Evolutionary conservation across 92 coral and sea anemone genomes (phyloP).

Genomic region (Porites evermanni): DNA sequence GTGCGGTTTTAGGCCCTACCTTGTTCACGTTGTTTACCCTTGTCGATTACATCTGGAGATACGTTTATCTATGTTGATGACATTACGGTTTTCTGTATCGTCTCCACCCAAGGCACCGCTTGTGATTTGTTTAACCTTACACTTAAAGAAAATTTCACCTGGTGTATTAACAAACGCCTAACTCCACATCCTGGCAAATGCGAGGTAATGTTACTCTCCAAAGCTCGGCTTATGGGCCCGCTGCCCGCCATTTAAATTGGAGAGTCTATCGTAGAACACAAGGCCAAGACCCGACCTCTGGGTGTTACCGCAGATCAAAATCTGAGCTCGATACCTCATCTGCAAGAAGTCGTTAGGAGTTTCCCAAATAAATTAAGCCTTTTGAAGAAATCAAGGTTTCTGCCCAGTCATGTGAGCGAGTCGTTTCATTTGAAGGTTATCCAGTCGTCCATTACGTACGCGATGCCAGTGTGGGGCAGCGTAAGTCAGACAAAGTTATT

Average conservation of each 20-base stretch:
- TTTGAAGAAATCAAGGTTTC: constrained; percentile 14
- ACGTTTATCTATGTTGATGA: not conserved
- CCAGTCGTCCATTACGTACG: not conserved
- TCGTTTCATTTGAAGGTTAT: not conserved
- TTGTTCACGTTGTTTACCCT: too few relatives aligned
- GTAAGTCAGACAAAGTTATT: not conserved
- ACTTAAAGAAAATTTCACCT: not conserved
- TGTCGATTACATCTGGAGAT: not conserved
- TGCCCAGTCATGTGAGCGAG: constrained; percentile 8
- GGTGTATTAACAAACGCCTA: not conserved
- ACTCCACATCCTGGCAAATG: constrained; percentile 11
- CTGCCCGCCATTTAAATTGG: constrained; percentile 12
- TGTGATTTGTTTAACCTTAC: not conserved
- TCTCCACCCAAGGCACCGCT: not conserved
- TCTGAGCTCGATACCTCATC: constrained; percentile 19
- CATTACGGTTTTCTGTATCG: not conserved
- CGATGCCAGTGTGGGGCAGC: not conserved
- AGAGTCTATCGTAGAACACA: not conserved
- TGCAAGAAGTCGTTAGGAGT: not conserved
- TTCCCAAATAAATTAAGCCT: constrained; percentile 26
- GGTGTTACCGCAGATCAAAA: constrained; percentile 15
- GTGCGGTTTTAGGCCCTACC: too few relatives aligned
- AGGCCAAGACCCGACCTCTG: constrained; percentile 8
- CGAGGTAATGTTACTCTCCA: constrained; percentile 11
- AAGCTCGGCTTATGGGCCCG: constrained; percentile 4